A percentile compares a stretch with the other conserved stretches of the same genome.
phyloP scores from a whole-genome alignment of 2,113 vertebrate species.

The Corythoichthys haematopterus region DNA sequence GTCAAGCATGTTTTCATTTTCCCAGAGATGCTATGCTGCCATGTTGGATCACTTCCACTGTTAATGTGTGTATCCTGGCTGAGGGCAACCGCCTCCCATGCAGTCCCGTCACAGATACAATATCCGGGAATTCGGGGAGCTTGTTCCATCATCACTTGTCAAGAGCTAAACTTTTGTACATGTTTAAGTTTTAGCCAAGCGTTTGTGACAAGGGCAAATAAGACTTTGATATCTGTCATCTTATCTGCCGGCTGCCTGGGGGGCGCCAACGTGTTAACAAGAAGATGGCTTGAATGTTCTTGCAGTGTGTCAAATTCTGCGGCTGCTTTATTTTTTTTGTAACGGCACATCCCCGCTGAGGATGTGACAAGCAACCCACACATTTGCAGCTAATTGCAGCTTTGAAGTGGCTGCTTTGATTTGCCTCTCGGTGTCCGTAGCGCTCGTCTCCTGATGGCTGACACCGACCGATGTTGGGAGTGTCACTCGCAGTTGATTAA shows the following conservation, averaged over 20 bases:
- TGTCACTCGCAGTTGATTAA: too few species aligned
- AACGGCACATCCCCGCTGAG: slow-evolving; percentile 12
- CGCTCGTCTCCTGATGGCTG: neutral
- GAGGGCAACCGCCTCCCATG: slow-evolving; percentile 51
- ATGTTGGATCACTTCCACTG: slow-evolving; percentile 42
- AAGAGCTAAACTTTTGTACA: slow-evolving; percentile 48
- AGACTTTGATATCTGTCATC: slow-evolving; percentile 38
- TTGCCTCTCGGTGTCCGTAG: slow-evolving; percentile 6
- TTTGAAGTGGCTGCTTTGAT: slow-evolving; percentile 14
- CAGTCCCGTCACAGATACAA: slow-evolving; percentile 40
- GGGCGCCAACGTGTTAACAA: slow-evolving; percentile 35
- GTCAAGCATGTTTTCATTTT: neutral
- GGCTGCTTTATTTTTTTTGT: slow-evolving; percentile 7
- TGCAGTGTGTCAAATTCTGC: slow-evolving; percentile 26
- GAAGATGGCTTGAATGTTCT: slow-evolving; percentile 25
- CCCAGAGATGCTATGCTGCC: slow-evolving; percentile 8
- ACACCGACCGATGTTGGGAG: neutral
- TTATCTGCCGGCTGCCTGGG: slow-evolving; percentile 24
- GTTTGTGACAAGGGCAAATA: slow-evolving; percentile 34
- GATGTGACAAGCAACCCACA: slow-evolving; percentile 22
- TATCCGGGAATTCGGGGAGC: slow-evolving; percentile 42
- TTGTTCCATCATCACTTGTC: slow-evolving; percentile 42
- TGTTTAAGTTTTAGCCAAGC: slow-evolving; percentile 32
- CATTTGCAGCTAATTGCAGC: slow-evolving; percentile 14
- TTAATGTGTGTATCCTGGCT: slow-evolving; percentile 50